Percentiles rank a stretch among this genome's conserved stretches.
phyloP scores from a whole-genome alignment of 2,888 invertebrate species.

The Lycia hirtaria region DNA sequence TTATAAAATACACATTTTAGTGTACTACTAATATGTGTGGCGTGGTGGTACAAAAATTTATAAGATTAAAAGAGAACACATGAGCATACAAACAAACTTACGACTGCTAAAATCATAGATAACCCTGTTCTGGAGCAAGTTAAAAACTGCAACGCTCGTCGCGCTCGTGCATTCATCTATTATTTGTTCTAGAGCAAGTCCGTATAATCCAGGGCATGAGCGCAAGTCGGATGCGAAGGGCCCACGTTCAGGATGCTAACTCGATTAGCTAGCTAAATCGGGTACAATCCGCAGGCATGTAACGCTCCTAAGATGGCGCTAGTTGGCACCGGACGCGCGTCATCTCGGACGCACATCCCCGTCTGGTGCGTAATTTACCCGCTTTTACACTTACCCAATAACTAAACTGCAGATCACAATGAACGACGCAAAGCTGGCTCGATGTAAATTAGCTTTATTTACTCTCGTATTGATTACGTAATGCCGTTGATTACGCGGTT shows the following conservation, averaged over 20 bases:
- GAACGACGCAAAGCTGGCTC: constrained; percentile 57
- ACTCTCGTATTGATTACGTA: constrained; percentile 66
- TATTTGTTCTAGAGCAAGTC: neutral
- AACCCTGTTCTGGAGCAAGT: too few species aligned
- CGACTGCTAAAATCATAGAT: too few species aligned
- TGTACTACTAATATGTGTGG: too few species aligned
- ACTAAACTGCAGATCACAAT: constrained; percentile 55
- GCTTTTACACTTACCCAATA: constrained; percentile 62
- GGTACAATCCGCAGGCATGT: constrained; percentile 52
- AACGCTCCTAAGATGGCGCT: constrained; percentile 65
- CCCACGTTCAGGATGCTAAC: constrained; percentile 44
- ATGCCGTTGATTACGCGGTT: constrained; percentile 58
- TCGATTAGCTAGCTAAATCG: constrained; percentile 56
- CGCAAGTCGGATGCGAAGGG: constrained; percentile 32
- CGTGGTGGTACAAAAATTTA: too few species aligned
- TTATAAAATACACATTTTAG: too few species aligned
- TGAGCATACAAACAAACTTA: too few species aligned
- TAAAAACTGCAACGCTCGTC: too few species aligned
- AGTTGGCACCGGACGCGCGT: constrained; percentile 69
- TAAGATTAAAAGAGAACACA: too few species aligned
- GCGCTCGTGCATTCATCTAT: neutral
- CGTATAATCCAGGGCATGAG: constrained; percentile 23
- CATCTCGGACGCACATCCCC: constrained; percentile 79
- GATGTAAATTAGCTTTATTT: constrained; percentile 65
- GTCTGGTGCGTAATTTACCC: constrained; percentile 68